phyloP scores from a whole-genome alignment of 2,888 invertebrate species.

The Chelonus formosanus region DNA sequence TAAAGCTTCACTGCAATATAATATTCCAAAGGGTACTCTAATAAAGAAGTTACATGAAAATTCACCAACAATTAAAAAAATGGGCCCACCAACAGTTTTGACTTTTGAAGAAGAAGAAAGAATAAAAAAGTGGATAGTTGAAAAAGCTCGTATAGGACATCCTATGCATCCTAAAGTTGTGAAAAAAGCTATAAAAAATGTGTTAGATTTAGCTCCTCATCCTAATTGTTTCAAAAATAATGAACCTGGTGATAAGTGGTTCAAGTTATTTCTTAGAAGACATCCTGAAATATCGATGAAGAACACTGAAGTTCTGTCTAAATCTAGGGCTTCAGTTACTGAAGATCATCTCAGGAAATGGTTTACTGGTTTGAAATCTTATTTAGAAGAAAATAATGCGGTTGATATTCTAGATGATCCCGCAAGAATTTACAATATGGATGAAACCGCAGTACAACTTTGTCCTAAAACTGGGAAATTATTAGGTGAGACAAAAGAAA shows the following conservation, averaged over 20 bases:
- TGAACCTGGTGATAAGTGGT: neutral
- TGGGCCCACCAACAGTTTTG: too few relatives aligned
- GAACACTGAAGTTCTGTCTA: neutral
- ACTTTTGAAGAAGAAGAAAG: too few relatives aligned
- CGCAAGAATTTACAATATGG: constrained; percentile 38
- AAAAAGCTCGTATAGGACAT: constrained; percentile 43
- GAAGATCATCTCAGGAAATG: neutral
- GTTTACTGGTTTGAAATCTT: neutral
- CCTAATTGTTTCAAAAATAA: constrained; percentile 34
- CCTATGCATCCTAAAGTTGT: constrained; percentile 47
- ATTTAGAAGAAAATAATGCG: neutral
- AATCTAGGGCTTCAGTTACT: neutral
- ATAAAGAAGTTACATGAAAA: too few relatives aligned
- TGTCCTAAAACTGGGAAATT: constrained; percentile 40
- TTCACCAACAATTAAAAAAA: too few relatives aligned
- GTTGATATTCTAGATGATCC: constrained; percentile 12
- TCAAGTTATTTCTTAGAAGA: neutral
- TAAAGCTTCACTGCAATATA: too few relatives aligned
- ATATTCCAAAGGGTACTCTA: too few relatives aligned
- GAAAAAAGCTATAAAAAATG: constrained; percentile 30
- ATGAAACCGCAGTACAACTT: constrained; percentile 42
- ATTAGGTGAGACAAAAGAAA: constrained; percentile 35
- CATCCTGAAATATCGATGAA: neutral
- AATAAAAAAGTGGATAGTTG: too few relatives aligned
- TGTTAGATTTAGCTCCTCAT: constrained; percentile 65